A percentile compares a stretch with the other conserved stretches of the same genome.
Evolutionary conservation across 2,888 invertebrate genomes (phyloP).

Genomic region (Pogonocherus hispidulus): DNA sequence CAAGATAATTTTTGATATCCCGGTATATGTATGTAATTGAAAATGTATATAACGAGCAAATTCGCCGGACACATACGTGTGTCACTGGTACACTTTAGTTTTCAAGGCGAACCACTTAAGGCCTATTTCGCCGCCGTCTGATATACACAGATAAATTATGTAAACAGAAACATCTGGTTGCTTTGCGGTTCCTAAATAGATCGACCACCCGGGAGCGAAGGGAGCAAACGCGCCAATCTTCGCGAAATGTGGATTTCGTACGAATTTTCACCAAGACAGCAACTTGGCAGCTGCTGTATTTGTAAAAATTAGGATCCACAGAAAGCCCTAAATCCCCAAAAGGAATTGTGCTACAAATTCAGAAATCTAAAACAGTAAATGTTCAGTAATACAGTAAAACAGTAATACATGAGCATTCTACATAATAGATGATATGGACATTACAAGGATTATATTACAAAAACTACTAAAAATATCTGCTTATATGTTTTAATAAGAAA

Average conservation of each 20-base stretch:
- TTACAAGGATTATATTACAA: too few species aligned
- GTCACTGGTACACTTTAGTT: constrained; percentile 5
- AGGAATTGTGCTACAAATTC: background rate
- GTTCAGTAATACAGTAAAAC: too few species aligned
- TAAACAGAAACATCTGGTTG: constrained; percentile 49
- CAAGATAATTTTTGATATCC: too few species aligned
- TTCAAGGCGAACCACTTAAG: constrained; percentile 40
- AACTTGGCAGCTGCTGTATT: background rate
- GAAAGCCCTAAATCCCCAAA: background rate
- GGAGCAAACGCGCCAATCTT: constrained; percentile 11
- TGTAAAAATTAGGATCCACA: background rate
- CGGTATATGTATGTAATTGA: too few species aligned
- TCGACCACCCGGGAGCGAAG: constrained; percentile 18
- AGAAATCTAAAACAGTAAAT: too few species aligned
- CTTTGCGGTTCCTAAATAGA: constrained; percentile 13
- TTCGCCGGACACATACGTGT: background rate
- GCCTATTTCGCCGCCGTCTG: constrained; percentile 32
- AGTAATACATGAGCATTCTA: too few species aligned
- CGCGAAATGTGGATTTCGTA: constrained; percentile 17
- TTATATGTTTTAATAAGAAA: too few species aligned
- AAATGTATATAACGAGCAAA: constrained; percentile 10
- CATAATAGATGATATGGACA: too few species aligned
- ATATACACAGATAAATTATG: constrained; percentile 46
- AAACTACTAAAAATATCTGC: too few species aligned
- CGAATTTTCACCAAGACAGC: background rate